Base-by-base conservation (phyloP, 2,888 invertebrate genomes). In the Zonitis immaculata region DNA sequence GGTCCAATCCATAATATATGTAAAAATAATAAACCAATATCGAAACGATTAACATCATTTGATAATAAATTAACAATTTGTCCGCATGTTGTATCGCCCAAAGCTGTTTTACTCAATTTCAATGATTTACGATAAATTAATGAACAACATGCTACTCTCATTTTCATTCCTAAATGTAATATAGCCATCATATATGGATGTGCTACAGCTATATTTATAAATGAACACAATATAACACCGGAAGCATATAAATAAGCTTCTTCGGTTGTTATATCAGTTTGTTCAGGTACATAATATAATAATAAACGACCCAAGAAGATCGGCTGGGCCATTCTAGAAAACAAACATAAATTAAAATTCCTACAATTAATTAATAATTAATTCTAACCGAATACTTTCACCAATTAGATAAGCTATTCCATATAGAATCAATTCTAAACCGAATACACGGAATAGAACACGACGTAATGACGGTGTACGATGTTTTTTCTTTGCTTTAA, bases 131-230 rank as follows among this genome's bases (percentile, higher is more conserved):
- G 82, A 71, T 92, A 94, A 58, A 95, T 85, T 18, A 95, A 78
- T 0, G 91, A 87, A 68, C 92, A 92, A 69, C 89, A 88, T 0
- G 89, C 90, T 0, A 94, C 83, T 11, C 93, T 79, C 72, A 92
- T 81, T 75, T 89, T 86, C 91, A 93, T 90, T 47, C 94, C 93
- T 75, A 90, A 82, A 68, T 91, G 89, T 45, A 89, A 77, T 12
- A 89, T 85, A 11, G 87, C 89, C 82, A 95, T 86, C 88, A 95
- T 94, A 71, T 91, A 95, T 0, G 94, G 93, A 77, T 98, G 97
- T 6, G 59, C 44, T 43, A 53, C 47, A 32, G 44, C 46, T 20
- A 92, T 85, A 66, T 87, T 87, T 44, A 88, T 68, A 0, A 87
- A 85, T 0, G 91, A 89, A 66, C 87, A 88, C 14, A 87, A 64